Conservation (phyloP, 2,113 vertebrate genomes). For the Phaetusa simplex region DNA sequence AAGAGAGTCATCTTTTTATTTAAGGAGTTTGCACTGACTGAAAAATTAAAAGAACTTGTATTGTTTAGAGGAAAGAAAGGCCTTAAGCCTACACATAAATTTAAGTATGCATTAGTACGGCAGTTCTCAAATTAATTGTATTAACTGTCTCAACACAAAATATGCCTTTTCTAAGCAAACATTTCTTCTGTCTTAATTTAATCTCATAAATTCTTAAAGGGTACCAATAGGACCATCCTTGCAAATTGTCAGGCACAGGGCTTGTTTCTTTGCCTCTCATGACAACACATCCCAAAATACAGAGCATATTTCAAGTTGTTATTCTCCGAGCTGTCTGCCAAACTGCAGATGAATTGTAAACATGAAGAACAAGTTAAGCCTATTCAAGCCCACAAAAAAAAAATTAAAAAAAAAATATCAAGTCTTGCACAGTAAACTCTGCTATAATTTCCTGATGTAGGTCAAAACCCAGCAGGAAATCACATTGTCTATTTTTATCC, state of each 20-base stretch:
- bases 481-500: constrained; percentile 59
- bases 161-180: background rate
- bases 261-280: constrained; percentile 56
- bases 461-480: constrained; percentile 65
- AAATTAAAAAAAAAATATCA: background rate
- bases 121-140: constrained; percentile 5
- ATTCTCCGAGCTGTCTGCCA: background rate
- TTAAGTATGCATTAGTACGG: background rate
- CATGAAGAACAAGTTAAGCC: constrained; percentile 46
- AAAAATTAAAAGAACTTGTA: background rate
- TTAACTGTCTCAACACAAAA: background rate
- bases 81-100: background rate
- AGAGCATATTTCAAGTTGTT: constrained; percentile 50
- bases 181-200: constrained; percentile 13
- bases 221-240: background rate
- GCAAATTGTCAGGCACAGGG: background rate
- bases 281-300: constrained; percentile 25
- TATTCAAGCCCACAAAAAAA: background rate
- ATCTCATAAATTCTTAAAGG: constrained; percentile 23
- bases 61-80: background rate
- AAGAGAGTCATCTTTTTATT: background rate
- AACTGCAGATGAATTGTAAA: constrained; percentile 28
- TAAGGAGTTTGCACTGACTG: background rate
- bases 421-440: constrained; percentile 31
- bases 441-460: constrained; percentile 59